phyloP scores from a whole-genome alignment of 2,888 invertebrate genomes.

The Hydriomena furcata region DNA sequence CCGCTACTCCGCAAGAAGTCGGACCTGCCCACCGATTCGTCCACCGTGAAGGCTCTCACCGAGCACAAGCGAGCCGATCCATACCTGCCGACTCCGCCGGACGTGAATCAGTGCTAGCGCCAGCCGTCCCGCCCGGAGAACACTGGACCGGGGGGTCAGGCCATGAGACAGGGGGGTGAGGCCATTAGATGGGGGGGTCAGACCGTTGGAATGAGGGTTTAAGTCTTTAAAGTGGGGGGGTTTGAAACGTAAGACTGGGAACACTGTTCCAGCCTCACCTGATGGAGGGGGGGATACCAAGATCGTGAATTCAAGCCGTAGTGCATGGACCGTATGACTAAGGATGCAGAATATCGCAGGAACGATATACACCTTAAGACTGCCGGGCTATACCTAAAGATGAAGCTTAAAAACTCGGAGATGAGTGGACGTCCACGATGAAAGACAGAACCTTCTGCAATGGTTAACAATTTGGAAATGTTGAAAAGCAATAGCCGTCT shows the following conservation, averaged over 20 bases:
- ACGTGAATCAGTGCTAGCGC: constrained; percentile 74
- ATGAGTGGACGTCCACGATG: no score
- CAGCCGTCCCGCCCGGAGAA: not conserved
- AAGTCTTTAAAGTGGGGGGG: not conserved
- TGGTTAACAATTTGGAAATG: no score
- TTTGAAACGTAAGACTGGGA: not conserved
- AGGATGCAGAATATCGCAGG: no score
- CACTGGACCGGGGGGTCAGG: constrained; percentile 1
- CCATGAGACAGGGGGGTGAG: not conserved
- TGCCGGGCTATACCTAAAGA: no score
- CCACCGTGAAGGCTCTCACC: constrained; percentile 94
- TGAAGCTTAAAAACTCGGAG: no score
- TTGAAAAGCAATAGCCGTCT: no score
- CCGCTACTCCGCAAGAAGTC: constrained; percentile 97
- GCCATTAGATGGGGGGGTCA: not conserved
- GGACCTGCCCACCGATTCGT: constrained; percentile 96
- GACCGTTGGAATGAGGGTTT: not conserved
- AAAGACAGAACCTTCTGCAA: no score
- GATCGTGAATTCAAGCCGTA: no score
- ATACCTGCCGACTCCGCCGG: constrained; percentile 92
- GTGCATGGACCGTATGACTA: no score
- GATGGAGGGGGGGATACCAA: no score
- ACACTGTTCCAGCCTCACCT: no score
- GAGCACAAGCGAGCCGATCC: constrained; percentile 97
- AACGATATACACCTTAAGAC: no score